Evolutionary conservation across 1,140 invertebrate genomes (phyloP).

Genomic region (Leptonema lineaticorne): DNA sequence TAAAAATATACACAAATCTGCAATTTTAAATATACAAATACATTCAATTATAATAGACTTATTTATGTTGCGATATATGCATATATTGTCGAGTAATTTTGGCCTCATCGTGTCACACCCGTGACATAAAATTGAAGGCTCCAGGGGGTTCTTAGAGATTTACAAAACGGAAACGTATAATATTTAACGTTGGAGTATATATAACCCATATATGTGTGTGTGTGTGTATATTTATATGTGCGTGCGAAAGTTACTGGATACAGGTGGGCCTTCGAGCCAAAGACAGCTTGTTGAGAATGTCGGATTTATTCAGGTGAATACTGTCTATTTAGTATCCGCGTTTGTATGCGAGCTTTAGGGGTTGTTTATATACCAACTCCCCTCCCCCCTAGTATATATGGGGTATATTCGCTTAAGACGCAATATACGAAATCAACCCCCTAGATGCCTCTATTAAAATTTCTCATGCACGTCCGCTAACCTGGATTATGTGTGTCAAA

Average conservation of each 20-base stretch:
- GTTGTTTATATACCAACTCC: background rate
- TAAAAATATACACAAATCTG: too few species aligned
- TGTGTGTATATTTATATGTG: background rate
- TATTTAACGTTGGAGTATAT: background rate
- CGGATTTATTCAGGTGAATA: constrained; percentile 15
- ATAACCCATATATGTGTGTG: background rate
- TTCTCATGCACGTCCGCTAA: background rate
- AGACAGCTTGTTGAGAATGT: constrained; percentile 5
- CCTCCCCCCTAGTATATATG: background rate
- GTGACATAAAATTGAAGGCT: too few species aligned
- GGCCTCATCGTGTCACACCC: too few species aligned
- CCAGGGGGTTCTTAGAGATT: too few species aligned
- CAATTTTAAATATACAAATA: too few species aligned
- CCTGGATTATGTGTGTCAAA: background rate
- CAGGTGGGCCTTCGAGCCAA: background rate
- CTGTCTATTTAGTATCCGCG: constrained; percentile 13
- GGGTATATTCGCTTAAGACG: background rate
- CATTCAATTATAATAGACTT: too few species aligned
- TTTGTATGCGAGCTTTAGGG: background rate
- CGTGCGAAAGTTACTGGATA: background rate
- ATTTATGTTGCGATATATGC: too few species aligned
- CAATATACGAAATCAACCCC: background rate
- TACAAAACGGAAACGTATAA: too few species aligned
- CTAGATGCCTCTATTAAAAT: background rate
- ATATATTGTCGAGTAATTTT: too few species aligned